Base-by-base conservation (phyloP, 2,113 vertebrate genomes). In the Echinops telfairi region DNA sequence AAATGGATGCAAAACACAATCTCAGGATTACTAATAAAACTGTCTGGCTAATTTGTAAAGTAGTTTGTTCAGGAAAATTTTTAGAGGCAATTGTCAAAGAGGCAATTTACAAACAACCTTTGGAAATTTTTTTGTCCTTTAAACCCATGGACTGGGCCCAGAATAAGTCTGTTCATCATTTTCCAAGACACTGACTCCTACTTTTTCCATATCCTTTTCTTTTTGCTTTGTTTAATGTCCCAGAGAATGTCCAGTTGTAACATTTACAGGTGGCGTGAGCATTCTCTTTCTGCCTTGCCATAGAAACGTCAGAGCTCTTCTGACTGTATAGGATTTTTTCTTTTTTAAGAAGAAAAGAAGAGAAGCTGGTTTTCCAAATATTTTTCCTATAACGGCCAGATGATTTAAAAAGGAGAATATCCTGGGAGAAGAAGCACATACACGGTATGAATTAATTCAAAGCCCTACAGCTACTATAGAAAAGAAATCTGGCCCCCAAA, bases 371-470 rank as follows among this genome's bases (percentile, higher is more conserved):
- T 94, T 68, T 80, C 23, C 58, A 94, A 95, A 88, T 93, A 94
- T 83, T 90, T 95, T n/a, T 93, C 58, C 89, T 90, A 90, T 43
- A 94, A 81, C 73, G 14, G 29, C 43, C 76, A 93, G 75, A 85
- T 92, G 84, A 91, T 71, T 93, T 83, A 64, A 29, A 88, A 91
- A 73, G 31, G 33, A 47, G 20, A 40, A 96, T 68, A 83, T 66
- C 27, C 76, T 86, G 38, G 80, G 43, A 96, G 73, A 81, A 92
- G 76, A 90, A 89, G 14, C 75, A 75, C 64, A 70, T 53, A 53
- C 47, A 17, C 43, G 43, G 47, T 87, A 77, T 92, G 62, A 83
- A 94, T 95, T 91, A 88, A 92, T 93, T 94, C 84, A 93, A 93
- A 93, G 5, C 85, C 31, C 64, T 76, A 47, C 19, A 81, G 82